Evolutionary conservation across 2,797 vertebrate genomes (phyloP), one percentile per base, ranked within the genome.

Genomic region (Neosilurus hyrtlii): DNA sequence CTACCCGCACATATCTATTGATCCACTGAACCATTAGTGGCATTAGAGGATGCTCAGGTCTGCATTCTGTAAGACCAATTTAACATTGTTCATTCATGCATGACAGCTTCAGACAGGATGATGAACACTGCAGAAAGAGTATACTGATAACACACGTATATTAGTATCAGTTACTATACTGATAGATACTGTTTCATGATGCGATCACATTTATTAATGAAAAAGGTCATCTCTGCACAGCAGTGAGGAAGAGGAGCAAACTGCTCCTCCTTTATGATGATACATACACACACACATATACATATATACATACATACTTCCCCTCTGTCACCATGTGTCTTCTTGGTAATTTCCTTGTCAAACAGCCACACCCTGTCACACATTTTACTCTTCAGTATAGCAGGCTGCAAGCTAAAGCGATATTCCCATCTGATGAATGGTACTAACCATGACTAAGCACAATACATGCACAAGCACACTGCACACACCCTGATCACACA

Each of bases 401-500:
- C 57, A 74, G 3, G 52, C 52, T 26, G 49, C 2, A 7, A 56
- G 51, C 51, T 73, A 26, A 0, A 56, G 30, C 0, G 20, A 68
- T 61, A 54, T 62, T 51, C 74, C 24, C 37, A n/a, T 6, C 1
- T 18, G 37, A 71, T 59, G 51, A 66, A 66, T 15, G 24, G 51
- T 3, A 37, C 51, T 56, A 57, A 22, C 37, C 54, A 52, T 77
- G 82, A 83, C 82, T 78, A 78, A 83, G 82, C 81, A 76, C 22
- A 12, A 83, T 43, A 82, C 67, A 66, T 20, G 76, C 49, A 77
- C 4, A 12, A 62, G 51, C 15, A 35, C 54, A 49, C 26, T 57
- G 75, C 35, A 78, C 83, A 86, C 77, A 63, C 81, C 68, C 62
- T 83, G 67, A 62, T 76, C 83, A 91, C 92, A 92, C 89, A 93